Evolutionary conservation across 2,888 invertebrate genomes (phyloP).

Genomic region (Leptinotarsa haldemani): DNA sequence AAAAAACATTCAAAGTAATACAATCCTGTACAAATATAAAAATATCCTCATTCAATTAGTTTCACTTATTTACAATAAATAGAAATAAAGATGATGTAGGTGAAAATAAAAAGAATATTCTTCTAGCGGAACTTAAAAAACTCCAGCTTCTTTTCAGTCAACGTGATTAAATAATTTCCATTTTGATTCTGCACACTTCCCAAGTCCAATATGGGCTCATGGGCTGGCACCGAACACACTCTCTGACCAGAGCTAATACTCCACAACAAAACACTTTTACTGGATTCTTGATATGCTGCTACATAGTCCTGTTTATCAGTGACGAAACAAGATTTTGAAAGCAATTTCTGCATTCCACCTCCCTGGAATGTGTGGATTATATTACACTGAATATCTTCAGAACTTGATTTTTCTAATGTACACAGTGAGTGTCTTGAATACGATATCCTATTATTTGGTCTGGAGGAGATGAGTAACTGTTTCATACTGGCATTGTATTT

Average conservation of each 20-base stretch:
- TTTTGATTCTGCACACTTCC: slow-evolving; percentile 71
- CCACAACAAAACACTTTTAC: slow-evolving; percentile 74
- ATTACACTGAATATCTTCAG: slow-evolving; percentile 69
- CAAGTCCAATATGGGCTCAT: slow-evolving; percentile 77
- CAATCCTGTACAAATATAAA: neutral
- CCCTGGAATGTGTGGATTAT: slow-evolving; percentile 74
- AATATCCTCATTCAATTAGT: neutral
- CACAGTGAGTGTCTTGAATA: slow-evolving; percentile 71
- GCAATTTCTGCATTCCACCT: slow-evolving; percentile 74
- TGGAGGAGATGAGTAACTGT: slow-evolving; percentile 77
- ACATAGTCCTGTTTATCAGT: slow-evolving; percentile 72
- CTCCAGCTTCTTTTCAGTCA: slow-evolving; percentile 75
- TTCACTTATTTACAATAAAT: neutral
- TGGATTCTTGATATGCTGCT: slow-evolving; percentile 81
- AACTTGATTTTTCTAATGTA: slow-evolving; percentile 65
- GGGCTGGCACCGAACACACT: slow-evolving; percentile 69
- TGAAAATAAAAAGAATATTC: neutral
- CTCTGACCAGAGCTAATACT: slow-evolving; percentile 70
- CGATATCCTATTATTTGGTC: slow-evolving; percentile 72
- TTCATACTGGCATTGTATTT: slow-evolving; percentile 75
- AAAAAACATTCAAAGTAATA: neutral
- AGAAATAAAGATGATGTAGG: neutral
- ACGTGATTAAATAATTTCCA: slow-evolving; percentile 71
- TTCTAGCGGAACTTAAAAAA: slow-evolving; percentile 69
- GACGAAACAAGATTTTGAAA: slow-evolving; percentile 74